These are phyloP conservation scores for Phalanger gymnotis DNA, from an alignment of 2,797 vertebrate species.

Conservation along the genomic window DNA sequence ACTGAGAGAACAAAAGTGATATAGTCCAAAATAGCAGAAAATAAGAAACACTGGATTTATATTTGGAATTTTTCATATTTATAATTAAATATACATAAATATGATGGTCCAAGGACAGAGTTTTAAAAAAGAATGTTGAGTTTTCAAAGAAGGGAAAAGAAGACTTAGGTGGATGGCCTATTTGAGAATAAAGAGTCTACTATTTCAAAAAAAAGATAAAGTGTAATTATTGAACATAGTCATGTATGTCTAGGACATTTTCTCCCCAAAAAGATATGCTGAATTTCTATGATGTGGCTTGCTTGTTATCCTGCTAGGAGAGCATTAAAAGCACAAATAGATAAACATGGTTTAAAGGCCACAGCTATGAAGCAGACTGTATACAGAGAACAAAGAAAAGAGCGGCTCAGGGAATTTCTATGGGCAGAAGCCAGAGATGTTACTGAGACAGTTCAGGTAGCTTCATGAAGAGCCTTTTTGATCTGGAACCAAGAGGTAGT, in stretches of 20 bases:
- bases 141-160: neutral
- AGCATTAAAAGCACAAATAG: neutral
- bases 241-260: neutral
- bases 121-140: neutral
- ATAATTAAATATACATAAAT: neutral
- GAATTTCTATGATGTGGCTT: neutral
- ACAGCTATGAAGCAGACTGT: neutral
- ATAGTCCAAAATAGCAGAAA: neutral
- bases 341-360: neutral
- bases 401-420: neutral
- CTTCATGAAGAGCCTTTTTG: neutral
- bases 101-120: neutral
- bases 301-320: constrained; percentile 8
- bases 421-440: neutral
- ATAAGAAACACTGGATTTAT: neutral
- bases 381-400: neutral
- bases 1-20: neutral
- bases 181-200: neutral
- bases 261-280: neutral
- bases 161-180: neutral
- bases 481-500: neutral
- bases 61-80: neutral
- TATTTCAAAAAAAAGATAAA: neutral
- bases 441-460: neutral
- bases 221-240: neutral